A percentile compares a stretch with the other conserved stretches of the same genome.
Conservation (phyloP, 2,797 vertebrate genomes). For the Sus cebifrons region DNA sequence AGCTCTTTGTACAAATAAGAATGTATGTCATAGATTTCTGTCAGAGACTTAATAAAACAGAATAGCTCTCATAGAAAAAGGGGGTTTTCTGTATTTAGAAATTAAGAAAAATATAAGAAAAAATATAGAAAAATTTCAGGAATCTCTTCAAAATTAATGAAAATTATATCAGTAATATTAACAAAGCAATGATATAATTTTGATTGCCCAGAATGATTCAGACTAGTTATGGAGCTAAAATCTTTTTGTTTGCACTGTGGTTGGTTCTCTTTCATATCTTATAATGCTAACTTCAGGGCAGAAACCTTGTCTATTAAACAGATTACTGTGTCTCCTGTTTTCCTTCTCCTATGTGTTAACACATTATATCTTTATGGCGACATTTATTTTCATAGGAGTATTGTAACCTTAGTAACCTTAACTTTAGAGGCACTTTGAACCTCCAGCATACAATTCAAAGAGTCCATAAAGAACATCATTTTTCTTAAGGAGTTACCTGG, state of each 20-base stretch:
- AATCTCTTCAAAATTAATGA: background rate
- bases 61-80: background rate
- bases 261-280: background rate
- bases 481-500: background rate
- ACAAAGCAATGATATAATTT: background rate
- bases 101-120: background rate
- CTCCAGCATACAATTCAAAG: background rate
- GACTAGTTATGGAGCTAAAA: background rate
- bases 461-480: background rate
- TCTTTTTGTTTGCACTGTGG: background rate
- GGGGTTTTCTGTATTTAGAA: background rate
- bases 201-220: background rate
- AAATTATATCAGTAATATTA: background rate
- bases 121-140: background rate
- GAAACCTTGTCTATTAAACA: constrained; percentile 7
- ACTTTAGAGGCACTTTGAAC: background rate
- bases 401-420: background rate
- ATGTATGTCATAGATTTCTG: background rate
- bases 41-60: background rate
- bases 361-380: background rate
- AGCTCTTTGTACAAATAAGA: background rate
- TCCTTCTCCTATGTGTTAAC: background rate
- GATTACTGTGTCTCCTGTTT: background rate
- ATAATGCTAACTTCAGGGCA: background rate
- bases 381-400: background rate